These are phyloP conservation scores for Indicator maculatus DNA, from an alignment of 2,113 vertebrate species.

Conservation along the genomic window DNA sequence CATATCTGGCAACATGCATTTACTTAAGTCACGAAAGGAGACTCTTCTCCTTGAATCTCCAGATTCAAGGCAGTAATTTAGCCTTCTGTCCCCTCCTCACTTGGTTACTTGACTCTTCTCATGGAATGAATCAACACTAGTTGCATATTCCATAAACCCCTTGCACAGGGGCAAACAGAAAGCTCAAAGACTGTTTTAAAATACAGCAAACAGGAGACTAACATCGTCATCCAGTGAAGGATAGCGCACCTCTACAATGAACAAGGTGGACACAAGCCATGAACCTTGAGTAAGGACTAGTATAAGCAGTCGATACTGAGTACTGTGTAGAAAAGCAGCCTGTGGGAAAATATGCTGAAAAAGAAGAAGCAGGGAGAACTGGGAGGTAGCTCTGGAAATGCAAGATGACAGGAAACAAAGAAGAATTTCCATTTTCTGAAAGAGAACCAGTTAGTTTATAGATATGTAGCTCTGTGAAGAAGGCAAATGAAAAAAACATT, in stretches of 20 bases:
- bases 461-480: background rate
- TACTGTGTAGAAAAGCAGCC: background rate
- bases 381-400: background rate
- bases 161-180: background rate
- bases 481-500: background rate
- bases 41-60: too few species aligned
- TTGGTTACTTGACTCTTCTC: background rate
- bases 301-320: rapidly evolving
- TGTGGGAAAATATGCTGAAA: background rate
- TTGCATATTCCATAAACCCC: background rate
- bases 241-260: background rate
- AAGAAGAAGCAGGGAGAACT: background rate
- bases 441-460: background rate
- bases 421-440: background rate
- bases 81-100: background rate
- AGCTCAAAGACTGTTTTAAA: background rate
- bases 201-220: background rate
- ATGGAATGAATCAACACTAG: background rate
- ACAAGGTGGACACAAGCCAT: background rate
- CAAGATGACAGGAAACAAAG: background rate
- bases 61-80: background rate
- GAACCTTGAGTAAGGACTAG: background rate
- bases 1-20: rapidly evolving
- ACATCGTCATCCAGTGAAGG: background rate
- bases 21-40: background rate